Conservation (phyloP, 2,888 invertebrate species). For the Pachliopta kotzebuea region DNA sequence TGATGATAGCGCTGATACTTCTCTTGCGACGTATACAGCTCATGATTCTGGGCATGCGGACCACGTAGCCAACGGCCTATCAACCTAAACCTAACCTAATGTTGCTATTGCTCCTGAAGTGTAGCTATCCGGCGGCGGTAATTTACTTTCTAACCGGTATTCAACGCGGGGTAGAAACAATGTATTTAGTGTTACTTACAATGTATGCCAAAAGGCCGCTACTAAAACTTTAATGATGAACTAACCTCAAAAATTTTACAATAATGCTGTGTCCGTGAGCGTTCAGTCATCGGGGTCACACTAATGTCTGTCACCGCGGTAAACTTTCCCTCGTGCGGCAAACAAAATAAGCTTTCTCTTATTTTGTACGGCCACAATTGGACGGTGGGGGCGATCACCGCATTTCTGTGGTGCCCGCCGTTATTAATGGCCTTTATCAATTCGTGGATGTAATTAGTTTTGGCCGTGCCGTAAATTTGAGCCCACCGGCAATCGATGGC, state of each 20-base stretch:
- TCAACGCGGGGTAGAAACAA: not conserved
- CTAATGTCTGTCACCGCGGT: conserved; percentile 37
- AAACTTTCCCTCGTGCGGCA: conserved; percentile 45
- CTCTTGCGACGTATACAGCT: no score
- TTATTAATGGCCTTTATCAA: conserved; percentile 9
- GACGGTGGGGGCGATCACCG: conserved; percentile 10
- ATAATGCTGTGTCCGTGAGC: conserved; percentile 3
- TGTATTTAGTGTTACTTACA: not conserved
- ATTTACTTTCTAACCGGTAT: no score
- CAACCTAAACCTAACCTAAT: no score
- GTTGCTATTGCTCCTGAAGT: no score
- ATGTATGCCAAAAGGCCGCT: not conserved
- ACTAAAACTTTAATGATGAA: not conserved
- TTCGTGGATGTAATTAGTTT: conserved; percentile 1
- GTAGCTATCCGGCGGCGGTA: no score
- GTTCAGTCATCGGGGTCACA: conserved; percentile 30
- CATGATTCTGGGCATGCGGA: no score
- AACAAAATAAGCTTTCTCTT: conserved; percentile 24
- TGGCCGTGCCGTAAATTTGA: conserved; percentile 1
- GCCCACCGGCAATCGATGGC: not conserved
- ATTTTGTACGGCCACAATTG: conserved; percentile 23
- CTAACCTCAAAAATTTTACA: not conserved
- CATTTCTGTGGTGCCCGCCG: conserved; percentile 9
- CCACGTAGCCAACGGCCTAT: no score
- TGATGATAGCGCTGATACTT: no score